Evolutionary conservation across 2,797 vertebrate species (phyloP).

Genomic region (Pitangus sulphuratus): DNA sequence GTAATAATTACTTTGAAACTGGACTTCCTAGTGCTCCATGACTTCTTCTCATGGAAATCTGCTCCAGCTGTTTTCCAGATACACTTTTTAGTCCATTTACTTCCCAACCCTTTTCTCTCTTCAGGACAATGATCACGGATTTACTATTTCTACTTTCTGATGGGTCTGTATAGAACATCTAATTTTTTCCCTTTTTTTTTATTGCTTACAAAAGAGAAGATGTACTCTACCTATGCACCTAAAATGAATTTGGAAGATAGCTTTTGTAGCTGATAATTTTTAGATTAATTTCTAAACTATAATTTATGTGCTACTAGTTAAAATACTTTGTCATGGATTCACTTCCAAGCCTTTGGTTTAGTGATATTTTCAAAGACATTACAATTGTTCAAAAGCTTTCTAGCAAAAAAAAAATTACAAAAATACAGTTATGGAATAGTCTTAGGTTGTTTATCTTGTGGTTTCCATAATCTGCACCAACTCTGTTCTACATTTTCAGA

Average conservation of each 20-base stretch:
- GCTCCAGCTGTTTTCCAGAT: not conserved
- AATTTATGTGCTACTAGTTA: slow-evolving; percentile 18
- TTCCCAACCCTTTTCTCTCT: not conserved
- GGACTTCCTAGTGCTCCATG: not conserved
- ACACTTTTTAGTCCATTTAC: not conserved
- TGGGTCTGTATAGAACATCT: not conserved
- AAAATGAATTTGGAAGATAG: not conserved
- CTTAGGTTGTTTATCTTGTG: slow-evolving; percentile 45
- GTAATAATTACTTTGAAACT: not conserved
- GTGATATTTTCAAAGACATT: slow-evolving; percentile 32
- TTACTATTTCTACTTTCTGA: not conserved
- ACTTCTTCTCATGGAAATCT: not conserved
- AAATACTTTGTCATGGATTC: slow-evolving; percentile 2
- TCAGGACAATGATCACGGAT: not conserved
- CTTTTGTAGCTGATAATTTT: slow-evolving; percentile 5
- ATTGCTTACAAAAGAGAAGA: not conserved
- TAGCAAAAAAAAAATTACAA: not conserved
- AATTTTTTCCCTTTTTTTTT: not conserved
- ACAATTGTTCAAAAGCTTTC: slow-evolving; percentile 39
- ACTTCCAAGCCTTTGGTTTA: slow-evolving; percentile 1
- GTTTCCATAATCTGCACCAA: slow-evolving; percentile 11
- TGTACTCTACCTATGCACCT: not conserved
- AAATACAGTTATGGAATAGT: slow-evolving; percentile 5
- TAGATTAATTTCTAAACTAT: not conserved
- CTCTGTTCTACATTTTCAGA: not conserved